Base-by-base conservation (phyloP, 2,113 vertebrate species). In the Dicrurus megarhynchus region DNA sequence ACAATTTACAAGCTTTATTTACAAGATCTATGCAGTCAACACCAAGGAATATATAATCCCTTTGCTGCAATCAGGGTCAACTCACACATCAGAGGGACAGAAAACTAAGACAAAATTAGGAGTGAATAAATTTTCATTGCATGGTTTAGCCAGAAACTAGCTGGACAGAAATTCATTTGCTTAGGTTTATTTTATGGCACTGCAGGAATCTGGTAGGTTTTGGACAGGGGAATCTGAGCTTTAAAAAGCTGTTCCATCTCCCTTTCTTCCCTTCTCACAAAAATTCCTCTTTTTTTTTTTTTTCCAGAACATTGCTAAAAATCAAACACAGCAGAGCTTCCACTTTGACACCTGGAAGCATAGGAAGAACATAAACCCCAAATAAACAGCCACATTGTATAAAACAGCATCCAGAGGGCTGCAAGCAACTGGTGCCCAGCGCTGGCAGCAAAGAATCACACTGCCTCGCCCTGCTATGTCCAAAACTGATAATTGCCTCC, bases 1-100 rank as follows among this genome's bases (percentile, higher is more conserved):
- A 67, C 37, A 81, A 64, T 75, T 82, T 89, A 67, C 60, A 87
- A 71, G 80, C 35, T 87, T 64, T 91, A 80, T 84, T 94, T 91
- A 60, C 60, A 76, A 78, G 64, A 74, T 49, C 41, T 56, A 15
- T 41, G 57, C 73, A 75, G 65, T 5, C 49, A 89, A 44, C 42
- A 77, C n/a, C 46, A 16, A 75, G 42, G 26, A 87, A 91, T 87
- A 79, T 44, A 53, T 30, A 85, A 87, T 28, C 33, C 26, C 16
- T 82, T 50, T 79, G 27, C 39, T 76, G 70, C 33, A 79, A 65
- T 53, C 39, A 21, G 63, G 42, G 70, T 95, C 78, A 80, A 5
- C 16, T 53, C 81, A 42, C 57, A 90, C 32, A 81, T 28, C 59
- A 69, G 30, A 79, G 35, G 30, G 59, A 85, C 41, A 80, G 55